Evolutionary conservation across 2,888 invertebrate genomes (phyloP).

Genomic region (Drosophila rubida): DNA sequence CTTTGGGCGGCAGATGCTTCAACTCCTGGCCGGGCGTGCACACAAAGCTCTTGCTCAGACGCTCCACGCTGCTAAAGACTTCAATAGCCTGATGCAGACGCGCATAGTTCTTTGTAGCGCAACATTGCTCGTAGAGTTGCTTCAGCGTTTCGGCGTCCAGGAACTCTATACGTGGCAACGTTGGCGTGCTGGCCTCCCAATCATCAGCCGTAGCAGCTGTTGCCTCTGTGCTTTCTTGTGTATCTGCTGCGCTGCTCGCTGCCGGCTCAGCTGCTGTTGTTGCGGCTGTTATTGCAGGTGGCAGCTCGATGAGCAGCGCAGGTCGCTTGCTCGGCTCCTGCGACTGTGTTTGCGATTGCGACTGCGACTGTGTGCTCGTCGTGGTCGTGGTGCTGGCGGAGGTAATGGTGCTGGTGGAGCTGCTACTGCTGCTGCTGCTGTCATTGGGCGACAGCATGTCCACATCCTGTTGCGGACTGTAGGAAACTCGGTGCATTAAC

Average conservation of each 20-base stretch:
- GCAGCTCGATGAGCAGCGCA: slow-evolving; percentile 21
- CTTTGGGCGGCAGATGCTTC: slow-evolving; percentile 86
- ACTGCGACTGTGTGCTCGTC: slow-evolving; percentile 64
- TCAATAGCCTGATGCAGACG: slow-evolving; percentile 91
- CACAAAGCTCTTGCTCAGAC: slow-evolving; percentile 90
- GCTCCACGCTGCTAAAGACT: slow-evolving; percentile 89
- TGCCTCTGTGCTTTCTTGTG: slow-evolving; percentile 3
- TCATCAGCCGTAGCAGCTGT: slow-evolving; percentile 17
- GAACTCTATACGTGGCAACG: slow-evolving; percentile 81
- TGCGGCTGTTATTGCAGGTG: slow-evolving; percentile 10
- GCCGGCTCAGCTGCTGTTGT: neutral
- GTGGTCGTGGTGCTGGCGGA: slow-evolving; percentile 74
- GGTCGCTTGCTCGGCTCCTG: slow-evolving; percentile 14
- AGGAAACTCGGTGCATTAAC: neutral
- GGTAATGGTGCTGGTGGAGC: slow-evolving; percentile 75
- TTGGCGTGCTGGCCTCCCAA: slow-evolving; percentile 61
- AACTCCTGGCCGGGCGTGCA: slow-evolving; percentile 73
- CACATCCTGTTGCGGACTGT: slow-evolving; percentile 71
- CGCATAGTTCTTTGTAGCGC: slow-evolving; percentile 88
- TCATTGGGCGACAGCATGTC: slow-evolving; percentile 76
- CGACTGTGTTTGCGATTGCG: slow-evolving; percentile 16
- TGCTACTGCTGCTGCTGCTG: slow-evolving; percentile 75
- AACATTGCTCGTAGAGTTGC: slow-evolving; percentile 91
- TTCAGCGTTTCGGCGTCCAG: slow-evolving; percentile 91
- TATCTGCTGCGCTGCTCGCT: neutral